A percentile compares a stretch with the other conserved stretches of the same genome.
Conservation (phyloP, 2,888 invertebrate species). For the Dynastes tityus region DNA sequence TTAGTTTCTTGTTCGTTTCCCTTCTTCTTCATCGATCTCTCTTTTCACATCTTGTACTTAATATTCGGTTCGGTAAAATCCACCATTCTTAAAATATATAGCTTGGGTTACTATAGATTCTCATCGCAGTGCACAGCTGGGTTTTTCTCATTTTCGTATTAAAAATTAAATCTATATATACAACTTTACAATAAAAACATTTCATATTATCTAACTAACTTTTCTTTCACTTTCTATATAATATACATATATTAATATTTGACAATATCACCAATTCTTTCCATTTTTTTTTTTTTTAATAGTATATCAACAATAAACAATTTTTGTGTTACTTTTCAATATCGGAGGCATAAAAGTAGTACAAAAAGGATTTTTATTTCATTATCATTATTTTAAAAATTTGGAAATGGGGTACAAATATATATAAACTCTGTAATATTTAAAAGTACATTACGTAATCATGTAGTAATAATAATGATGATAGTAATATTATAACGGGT, state of each 20-base stretch:
- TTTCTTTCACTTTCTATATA: conserved; percentile 24
- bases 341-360: conserved; percentile 10
- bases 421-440: conserved; percentile 30
- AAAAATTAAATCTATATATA: conserved; percentile 59
- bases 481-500: conserved; percentile 3
- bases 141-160: conserved; percentile 47
- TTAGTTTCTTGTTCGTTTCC: conserved; percentile 1
- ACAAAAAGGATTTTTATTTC: conserved; percentile 14
- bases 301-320: conserved; percentile 37
- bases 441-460: not conserved
- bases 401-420: conserved; percentile 16
- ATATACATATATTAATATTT: conserved; percentile 53
- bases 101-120: conserved; percentile 4
- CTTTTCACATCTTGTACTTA: conserved; percentile 30
- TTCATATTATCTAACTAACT: conserved; percentile 48
- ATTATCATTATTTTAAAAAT: conserved; percentile 21
- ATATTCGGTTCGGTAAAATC: conserved; percentile 3
- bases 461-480: conserved; percentile 27
- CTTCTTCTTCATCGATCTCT: conserved; percentile 30
- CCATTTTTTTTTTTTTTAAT: conserved; percentile 30
- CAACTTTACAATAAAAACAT: conserved; percentile 52
- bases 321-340: conserved; percentile 35
- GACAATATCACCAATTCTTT: conserved; percentile 60
- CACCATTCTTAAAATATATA: not conserved
- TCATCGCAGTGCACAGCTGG: not conserved